Evolutionary conservation across 2,797 vertebrate genomes (phyloP).

Genomic region (Premnoplex brunnescens): DNA sequence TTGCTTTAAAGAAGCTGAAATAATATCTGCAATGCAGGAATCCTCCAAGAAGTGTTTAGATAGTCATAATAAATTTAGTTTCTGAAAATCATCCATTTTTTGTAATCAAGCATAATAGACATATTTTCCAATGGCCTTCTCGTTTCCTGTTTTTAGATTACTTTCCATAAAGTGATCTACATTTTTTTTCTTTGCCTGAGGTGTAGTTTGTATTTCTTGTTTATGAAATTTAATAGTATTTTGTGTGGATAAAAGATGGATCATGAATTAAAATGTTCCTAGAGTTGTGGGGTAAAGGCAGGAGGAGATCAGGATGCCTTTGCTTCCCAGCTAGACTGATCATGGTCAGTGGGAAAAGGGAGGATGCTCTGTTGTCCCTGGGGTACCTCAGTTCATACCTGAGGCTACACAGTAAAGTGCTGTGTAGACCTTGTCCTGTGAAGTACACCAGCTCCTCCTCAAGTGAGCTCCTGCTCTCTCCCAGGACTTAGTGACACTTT

Average conservation of each 20-base stretch:
- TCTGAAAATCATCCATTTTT: neutral
- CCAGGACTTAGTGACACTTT: neutral
- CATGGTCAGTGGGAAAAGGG: neutral
- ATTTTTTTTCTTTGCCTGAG: neutral
- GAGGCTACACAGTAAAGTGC: neutral
- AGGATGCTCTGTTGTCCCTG: neutral
- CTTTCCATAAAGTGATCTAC: neutral
- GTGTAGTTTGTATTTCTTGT: neutral
- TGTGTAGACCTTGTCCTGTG: neutral
- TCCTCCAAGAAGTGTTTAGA: neutral
- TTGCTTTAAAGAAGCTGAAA: neutral
- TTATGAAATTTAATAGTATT: neutral
- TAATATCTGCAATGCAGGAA: neutral
- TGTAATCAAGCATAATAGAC: neutral
- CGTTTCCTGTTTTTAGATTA: neutral
- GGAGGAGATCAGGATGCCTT: neutral
- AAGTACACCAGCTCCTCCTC: neutral
- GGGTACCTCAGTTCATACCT: neutral
- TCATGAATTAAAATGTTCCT: neutral
- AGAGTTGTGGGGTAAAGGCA: neutral
- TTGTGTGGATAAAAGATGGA: neutral
- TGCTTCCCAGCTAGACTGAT: neutral
- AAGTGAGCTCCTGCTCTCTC: fast-evolving
- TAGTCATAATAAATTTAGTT: neutral
- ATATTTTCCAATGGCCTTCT: neutral